Conservation (phyloP, 1,140 invertebrate genomes). For the Diprion similis region DNA sequence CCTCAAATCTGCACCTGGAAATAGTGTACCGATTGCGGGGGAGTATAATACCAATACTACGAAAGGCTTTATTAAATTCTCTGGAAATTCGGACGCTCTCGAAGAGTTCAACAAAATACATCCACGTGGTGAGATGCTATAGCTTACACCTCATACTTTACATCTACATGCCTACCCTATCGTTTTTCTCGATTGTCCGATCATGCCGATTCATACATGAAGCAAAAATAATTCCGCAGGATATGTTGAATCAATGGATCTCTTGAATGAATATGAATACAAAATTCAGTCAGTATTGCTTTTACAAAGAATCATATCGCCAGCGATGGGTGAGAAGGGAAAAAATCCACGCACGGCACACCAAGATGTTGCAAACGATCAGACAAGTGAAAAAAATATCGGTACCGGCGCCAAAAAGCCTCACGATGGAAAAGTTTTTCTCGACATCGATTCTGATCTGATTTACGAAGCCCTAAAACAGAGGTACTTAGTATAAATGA, state of each 20-base stretch:
- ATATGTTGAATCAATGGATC: slow-evolving; percentile 14
- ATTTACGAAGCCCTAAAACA: slow-evolving; percentile 34
- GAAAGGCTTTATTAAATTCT: no score
- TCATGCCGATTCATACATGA: no score
- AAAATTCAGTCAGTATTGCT: slow-evolving; percentile 36
- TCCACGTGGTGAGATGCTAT: no score
- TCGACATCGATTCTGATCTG: slow-evolving; percentile 27
- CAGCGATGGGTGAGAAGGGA: not conserved
- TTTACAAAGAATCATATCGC: slow-evolving; percentile 24
- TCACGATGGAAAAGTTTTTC: slow-evolving; percentile 22
- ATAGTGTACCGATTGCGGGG: no score
- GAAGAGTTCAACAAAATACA: no score
- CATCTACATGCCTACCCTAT: no score
- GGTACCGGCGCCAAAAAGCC: slow-evolving; percentile 6
- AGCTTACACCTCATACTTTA: no score
- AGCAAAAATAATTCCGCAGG: not conserved
- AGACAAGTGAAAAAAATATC: slow-evolving; percentile 10
- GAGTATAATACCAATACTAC: no score
- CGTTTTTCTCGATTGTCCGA: no score
- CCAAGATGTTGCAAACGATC: slow-evolving; percentile 16
- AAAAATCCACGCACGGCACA: not conserved
- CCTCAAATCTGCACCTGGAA: no score
- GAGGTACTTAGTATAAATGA: slow-evolving; percentile 23
- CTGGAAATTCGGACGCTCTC: no score
- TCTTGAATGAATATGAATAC: slow-evolving; percentile 28